A percentile compares a stretch with the other conserved stretches of the same genome.
These are phyloP conservation scores for Neuroterus valhalla DNA, from an alignment of 1,140 invertebrate species.

Conservation along the genomic window DNA sequence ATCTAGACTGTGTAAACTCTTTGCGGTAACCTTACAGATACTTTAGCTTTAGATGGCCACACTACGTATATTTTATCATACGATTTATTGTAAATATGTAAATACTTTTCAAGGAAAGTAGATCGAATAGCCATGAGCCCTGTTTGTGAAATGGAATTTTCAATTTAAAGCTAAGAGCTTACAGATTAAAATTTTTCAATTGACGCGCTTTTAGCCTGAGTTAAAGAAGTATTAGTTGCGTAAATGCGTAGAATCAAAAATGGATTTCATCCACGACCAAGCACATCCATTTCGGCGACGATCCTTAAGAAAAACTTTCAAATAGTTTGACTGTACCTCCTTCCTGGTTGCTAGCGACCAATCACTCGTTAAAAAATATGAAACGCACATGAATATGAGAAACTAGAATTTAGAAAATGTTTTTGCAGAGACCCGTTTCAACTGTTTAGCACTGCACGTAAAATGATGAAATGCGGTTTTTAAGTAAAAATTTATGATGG, in stretches of 20 bases:
- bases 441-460: slow-evolving; percentile 26
- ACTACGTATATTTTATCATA: slow-evolving; percentile 60
- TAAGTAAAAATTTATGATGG: slow-evolving; percentile 45
- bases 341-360: slow-evolving; percentile 20
- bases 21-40: slow-evolving; percentile 25
- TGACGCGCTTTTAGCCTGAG: slow-evolving; percentile 17
- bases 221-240: slow-evolving; percentile 30
- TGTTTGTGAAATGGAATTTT: slow-evolving; percentile 27
- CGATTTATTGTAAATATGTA: slow-evolving; percentile 60
- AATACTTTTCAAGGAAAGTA: slow-evolving; percentile 40
- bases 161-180: not conserved
- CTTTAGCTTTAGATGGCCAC: slow-evolving; percentile 46
- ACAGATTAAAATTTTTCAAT: slow-evolving; percentile 12
- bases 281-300: slow-evolving; percentile 31
- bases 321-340: slow-evolving; percentile 9
- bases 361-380: slow-evolving; percentile 25
- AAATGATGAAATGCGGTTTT: slow-evolving; percentile 15
- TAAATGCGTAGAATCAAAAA: slow-evolving; percentile 35
- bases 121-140: slow-evolving; percentile 21
- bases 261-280: slow-evolving; percentile 36
- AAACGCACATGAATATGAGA: slow-evolving; percentile 16
- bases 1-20: slow-evolving; percentile 31
- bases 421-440: slow-evolving; percentile 10
- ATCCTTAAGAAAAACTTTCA: not conserved
- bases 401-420: slow-evolving; percentile 22